Base-by-base conservation (phyloP, 2,797 vertebrate genomes). In the Euphonia xanthogaster region DNA sequence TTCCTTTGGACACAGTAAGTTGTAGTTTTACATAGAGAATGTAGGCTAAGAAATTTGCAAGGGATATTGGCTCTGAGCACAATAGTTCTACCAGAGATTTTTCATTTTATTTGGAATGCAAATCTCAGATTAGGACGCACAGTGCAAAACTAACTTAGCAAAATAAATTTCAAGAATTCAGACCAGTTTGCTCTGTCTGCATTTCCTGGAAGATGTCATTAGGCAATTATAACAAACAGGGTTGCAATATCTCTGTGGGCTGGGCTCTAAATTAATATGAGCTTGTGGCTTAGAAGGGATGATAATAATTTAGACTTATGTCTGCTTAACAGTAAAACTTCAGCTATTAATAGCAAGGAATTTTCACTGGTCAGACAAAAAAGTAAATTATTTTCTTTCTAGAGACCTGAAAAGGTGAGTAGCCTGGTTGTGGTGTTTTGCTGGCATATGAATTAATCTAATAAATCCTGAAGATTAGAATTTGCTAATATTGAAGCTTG, bases 121-220 rank as follows among this genome's bases (percentile, higher is more conserved):
- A 94, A 95, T 93, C 66, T 94, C 58, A 61, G 53, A 57, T 82
- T 74, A 37, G 35, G 50, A 35, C 2, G 48, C 67, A 7, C 0
- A 74, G 61, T 40, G n/a, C 57, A 91, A 86, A 94, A 61, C 48
- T 45, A 71, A n/a, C 9, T 61, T 39, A 88, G 85, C 72, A 86
- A 94, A 96, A 70, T 66, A 78, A 50, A 68, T 87, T 61, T 75
- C 55, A 42, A 35, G 54, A 39, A 23, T 94, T 89, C 60, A 33
- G 57, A 82, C 68, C 28, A 70, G 86, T 86, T 91, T 74, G 37
- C 48, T 88, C 78, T 78, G 71, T 71, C 84, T 96, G 88, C 27
- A 35, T 93, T 97, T 95, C 94, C 95, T 96, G 97, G 80, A 89
- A 86, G 88, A 94, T 94, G 89, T 91, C 87, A 67, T 93, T 95